phyloP scores from a whole-genome alignment of 1,140 invertebrate species.

The Chironomus tepperi region DNA sequence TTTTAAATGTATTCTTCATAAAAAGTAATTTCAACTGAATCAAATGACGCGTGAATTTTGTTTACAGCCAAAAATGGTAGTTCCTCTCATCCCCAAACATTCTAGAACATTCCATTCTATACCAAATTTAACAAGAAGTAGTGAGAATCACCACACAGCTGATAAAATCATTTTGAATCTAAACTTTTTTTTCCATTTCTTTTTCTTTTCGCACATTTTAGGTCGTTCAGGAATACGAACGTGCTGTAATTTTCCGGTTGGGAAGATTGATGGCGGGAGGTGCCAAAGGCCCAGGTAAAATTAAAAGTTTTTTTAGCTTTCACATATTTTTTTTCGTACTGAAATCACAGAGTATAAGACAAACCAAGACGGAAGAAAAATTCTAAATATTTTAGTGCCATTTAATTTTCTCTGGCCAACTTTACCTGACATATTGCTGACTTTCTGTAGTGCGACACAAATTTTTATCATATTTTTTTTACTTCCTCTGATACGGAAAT shows the following conservation, averaged over 20 bases:
- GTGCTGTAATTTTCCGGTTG: constrained; percentile 82
- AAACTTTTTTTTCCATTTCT: not conserved
- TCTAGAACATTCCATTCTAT: too few species aligned
- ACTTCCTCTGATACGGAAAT: too few species aligned
- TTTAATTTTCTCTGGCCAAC: not conserved
- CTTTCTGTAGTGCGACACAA: too few species aligned
- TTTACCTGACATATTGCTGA: too few species aligned
- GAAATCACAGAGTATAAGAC: too few species aligned
- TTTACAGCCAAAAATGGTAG: too few species aligned
- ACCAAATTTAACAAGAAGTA: too few species aligned
- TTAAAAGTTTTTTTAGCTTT: constrained; percentile 3
- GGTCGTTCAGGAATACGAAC: constrained; percentile 86
- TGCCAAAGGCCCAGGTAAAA: constrained; percentile 77
- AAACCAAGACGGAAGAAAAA: not conserved
- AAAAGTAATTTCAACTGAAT: too few species aligned
- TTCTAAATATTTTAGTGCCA: constrained; percentile 13
- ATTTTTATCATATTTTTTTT: too few species aligned
- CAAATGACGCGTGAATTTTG: too few species aligned
- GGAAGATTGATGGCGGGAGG: constrained; percentile 77
- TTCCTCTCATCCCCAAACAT: too few species aligned
- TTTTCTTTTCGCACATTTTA: constrained; percentile 36
- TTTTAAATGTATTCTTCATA: too few species aligned
- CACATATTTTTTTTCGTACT: not conserved
- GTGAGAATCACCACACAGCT: not conserved
- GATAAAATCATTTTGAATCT: not conserved